phyloP scores from a whole-genome alignment of 2,888 invertebrate genomes.

The Hirtodrosophila histrioides region DNA sequence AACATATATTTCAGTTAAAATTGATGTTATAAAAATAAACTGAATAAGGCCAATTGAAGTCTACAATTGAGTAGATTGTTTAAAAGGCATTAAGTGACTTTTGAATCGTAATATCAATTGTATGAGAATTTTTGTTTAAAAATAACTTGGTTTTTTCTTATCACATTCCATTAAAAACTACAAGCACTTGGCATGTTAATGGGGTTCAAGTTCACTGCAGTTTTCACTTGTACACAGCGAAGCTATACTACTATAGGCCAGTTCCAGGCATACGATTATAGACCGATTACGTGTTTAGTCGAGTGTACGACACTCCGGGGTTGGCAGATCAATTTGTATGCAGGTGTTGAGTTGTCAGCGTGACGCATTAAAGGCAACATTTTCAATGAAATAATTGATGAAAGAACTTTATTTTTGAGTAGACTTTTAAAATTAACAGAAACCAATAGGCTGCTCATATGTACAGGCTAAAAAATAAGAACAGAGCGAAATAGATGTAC shows the following conservation, averaged over 20 bases:
- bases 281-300: slow-evolving; percentile 31
- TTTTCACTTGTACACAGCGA: slow-evolving; percentile 6
- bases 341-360: slow-evolving; percentile 33
- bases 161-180: slow-evolving; percentile 8
- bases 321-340: slow-evolving; percentile 55
- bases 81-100: too few species aligned
- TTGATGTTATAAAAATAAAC: too few species aligned
- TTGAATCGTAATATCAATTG: too few species aligned
- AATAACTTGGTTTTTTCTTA: background rate
- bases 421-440: slow-evolving; percentile 21
- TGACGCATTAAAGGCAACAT: slow-evolving; percentile 13
- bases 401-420: slow-evolving; percentile 60
- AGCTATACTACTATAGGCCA: too few species aligned
- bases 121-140: too few species aligned
- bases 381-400: slow-evolving; percentile 44
- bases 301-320: slow-evolving; percentile 2
- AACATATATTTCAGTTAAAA: too few species aligned
- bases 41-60: too few species aligned
- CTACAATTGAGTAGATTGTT: too few species aligned
- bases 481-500: slow-evolving; percentile 12
- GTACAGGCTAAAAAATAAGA: slow-evolving; percentile 40
- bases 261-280: slow-evolving; percentile 9
- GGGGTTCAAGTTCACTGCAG: slow-evolving; percentile 54
- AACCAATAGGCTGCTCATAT: slow-evolving; percentile 41
- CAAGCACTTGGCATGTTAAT: slow-evolving; percentile 12